Percentiles rank a stretch among this genome's conserved stretches.
Evolutionary conservation across 1,140 invertebrate genomes (phyloP).

Genomic region (Solenopsis fugax): DNA sequence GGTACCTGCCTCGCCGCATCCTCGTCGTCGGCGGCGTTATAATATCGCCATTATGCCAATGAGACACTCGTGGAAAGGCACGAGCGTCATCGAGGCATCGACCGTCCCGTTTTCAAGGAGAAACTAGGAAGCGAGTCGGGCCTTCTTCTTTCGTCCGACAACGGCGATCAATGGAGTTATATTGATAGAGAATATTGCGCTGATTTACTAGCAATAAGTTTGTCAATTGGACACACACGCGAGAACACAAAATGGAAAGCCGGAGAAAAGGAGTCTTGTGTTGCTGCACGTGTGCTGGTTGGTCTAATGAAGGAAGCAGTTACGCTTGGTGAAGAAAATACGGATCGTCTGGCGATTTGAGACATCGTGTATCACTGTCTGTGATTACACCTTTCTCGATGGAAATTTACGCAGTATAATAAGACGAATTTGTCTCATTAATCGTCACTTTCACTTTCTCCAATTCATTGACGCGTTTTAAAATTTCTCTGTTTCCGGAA

Average conservation of each 20-base stretch:
- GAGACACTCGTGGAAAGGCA: background rate
- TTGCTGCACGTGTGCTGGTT: background rate
- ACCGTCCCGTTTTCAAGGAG: slow-evolving; percentile 53
- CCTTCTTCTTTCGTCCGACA: slow-evolving; percentile 13
- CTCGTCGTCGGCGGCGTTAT: slow-evolving; percentile 38
- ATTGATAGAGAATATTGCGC: slow-evolving; percentile 23
- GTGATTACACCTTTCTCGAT: slow-evolving; percentile 12
- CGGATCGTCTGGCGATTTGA: slow-evolving; percentile 21
- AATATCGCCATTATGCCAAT: slow-evolving; percentile 53
- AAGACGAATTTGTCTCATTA: slow-evolving; percentile 57
- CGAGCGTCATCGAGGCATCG: slow-evolving; percentile 14
- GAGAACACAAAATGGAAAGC: slow-evolving; percentile 45
- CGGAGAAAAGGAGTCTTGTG: slow-evolving; percentile 7
- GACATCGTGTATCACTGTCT: slow-evolving; percentile 42
- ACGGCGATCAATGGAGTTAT: slow-evolving; percentile 31
- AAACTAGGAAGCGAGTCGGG: slow-evolving; percentile 69
- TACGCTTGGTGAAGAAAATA: slow-evolving; percentile 19
- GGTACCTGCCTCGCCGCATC: slow-evolving; percentile 44
- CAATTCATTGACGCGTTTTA: background rate
- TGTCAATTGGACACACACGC: slow-evolving; percentile 43
- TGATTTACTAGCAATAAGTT: slow-evolving; percentile 66
- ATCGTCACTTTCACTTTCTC: slow-evolving; percentile 56
- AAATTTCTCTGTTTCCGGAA: slow-evolving; percentile 21
- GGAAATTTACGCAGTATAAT: slow-evolving; percentile 4
- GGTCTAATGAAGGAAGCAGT: slow-evolving; percentile 29